Conservation (phyloP, 2,113 vertebrate species). For the Balaeniceps rex region DNA sequence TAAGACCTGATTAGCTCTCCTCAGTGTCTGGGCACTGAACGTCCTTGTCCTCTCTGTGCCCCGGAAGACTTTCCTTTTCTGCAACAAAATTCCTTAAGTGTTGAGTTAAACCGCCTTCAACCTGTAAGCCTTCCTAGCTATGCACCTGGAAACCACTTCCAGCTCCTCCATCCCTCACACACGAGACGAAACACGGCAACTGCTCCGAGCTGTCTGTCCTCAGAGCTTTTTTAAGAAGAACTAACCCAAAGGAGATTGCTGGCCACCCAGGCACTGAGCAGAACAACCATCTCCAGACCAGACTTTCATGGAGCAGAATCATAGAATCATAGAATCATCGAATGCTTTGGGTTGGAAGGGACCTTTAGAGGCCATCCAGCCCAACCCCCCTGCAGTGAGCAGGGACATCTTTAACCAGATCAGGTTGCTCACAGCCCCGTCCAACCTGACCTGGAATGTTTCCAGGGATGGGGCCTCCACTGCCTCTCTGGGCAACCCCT, state of each 20-base stretch:
- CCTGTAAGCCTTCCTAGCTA: not conserved
- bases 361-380: no score
- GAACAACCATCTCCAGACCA: not conserved
- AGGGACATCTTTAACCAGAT: no score
- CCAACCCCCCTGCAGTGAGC: no score
- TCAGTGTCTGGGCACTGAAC: not conserved
- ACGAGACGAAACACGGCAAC: not conserved
- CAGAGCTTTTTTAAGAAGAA: not conserved
- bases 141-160: not conserved
- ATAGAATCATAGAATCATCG: no score
- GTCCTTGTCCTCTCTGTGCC: not conserved
- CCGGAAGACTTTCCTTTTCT: not conserved
- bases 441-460: no score
- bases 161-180: not conserved
- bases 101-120: not conserved
- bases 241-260: not conserved
- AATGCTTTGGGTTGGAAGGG: no score
- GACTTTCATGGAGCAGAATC: not conserved
- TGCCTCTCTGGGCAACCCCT: no score
- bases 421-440: no score
- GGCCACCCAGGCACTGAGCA: not conserved
- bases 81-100: not conserved
- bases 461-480: no score
- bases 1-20: not conserved
- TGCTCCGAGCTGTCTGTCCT: not conserved